Percentiles rank a stretch among this genome's conserved stretches.
Conservation (phyloP, 2,888 invertebrate genomes). For the Apoderus coryli region DNA sequence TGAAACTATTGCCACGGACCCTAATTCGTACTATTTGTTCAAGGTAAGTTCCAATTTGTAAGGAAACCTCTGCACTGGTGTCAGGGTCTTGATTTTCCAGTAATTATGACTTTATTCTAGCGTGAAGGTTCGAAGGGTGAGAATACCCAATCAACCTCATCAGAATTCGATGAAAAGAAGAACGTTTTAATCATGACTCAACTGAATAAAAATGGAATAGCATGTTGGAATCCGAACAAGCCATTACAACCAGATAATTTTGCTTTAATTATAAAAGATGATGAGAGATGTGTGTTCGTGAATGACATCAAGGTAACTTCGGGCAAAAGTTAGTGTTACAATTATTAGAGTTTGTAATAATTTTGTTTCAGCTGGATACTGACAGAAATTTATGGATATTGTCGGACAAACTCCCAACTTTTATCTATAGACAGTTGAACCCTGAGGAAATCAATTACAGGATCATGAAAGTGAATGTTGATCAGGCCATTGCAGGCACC, state of each 20-base stretch:
- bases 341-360: slow-evolving; percentile 1
- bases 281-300: slow-evolving; percentile 55
- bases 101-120: slow-evolving; percentile 26
- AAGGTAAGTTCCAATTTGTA: too few relatives aligned
- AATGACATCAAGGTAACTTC: slow-evolving; percentile 54
- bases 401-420: slow-evolving; percentile 61
- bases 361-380: slow-evolving; percentile 39
- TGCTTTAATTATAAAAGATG: slow-evolving; percentile 51
- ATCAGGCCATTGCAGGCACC: slow-evolving; percentile 33
- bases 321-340: not conserved
- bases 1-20: slow-evolving; percentile 50
- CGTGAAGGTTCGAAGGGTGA: slow-evolving; percentile 56
- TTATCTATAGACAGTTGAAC: slow-evolving; percentile 49
- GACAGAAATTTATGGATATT: slow-evolving; percentile 58
- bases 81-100: too few relatives aligned
- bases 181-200: slow-evolving; percentile 64
- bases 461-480: slow-evolving; percentile 31
- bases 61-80: too few relatives aligned
- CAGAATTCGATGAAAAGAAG: slow-evolving; percentile 51
- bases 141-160: slow-evolving; percentile 58
- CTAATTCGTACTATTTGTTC: slow-evolving; percentile 54
- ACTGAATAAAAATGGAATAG: slow-evolving; percentile 61
- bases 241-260: slow-evolving; percentile 50
- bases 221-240: slow-evolving; percentile 64
- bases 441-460: slow-evolving; percentile 53